Evolutionary conservation across 1,140 invertebrate species (phyloP).

Genomic region (Heliothis subflexa): DNA sequence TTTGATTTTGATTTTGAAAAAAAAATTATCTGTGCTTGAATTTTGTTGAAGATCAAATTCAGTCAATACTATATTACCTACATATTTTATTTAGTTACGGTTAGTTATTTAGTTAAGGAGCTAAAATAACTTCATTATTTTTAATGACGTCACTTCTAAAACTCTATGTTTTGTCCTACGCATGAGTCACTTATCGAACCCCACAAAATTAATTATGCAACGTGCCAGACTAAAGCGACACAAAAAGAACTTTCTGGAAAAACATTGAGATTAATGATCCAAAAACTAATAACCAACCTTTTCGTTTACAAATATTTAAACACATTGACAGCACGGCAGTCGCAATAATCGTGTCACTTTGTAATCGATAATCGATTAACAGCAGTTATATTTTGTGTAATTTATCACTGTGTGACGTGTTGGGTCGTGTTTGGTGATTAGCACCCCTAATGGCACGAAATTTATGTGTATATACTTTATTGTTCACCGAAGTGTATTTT

Average conservation of each 20-base stretch:
- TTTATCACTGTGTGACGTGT: slow-evolving; percentile 63
- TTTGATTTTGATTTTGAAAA: too few relatives aligned
- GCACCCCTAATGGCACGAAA: slow-evolving; percentile 45
- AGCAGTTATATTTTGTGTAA: slow-evolving; percentile 56
- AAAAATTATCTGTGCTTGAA: too few relatives aligned
- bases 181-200: too few relatives aligned
- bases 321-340: slow-evolving; percentile 24
- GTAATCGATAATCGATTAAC: slow-evolving; percentile 69
- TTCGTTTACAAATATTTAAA: slow-evolving; percentile 13
- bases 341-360: slow-evolving; percentile 50
- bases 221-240: not conserved
- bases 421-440: slow-evolving; percentile 59
- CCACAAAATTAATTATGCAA: not conserved
- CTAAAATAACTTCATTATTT: too few relatives aligned
- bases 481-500: slow-evolving; percentile 35
- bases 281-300: not conserved
- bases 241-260: not conserved
- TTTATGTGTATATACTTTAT: slow-evolving; percentile 30
- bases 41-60: too few relatives aligned
- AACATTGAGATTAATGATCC: not conserved
- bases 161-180: too few relatives aligned
- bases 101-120: too few relatives aligned
- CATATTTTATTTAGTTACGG: too few relatives aligned
- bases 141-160: too few relatives aligned
- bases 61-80: too few relatives aligned